phyloP scores from a whole-genome alignment of 1,140 invertebrate genomes.

The Sycobia sp. region DNA sequence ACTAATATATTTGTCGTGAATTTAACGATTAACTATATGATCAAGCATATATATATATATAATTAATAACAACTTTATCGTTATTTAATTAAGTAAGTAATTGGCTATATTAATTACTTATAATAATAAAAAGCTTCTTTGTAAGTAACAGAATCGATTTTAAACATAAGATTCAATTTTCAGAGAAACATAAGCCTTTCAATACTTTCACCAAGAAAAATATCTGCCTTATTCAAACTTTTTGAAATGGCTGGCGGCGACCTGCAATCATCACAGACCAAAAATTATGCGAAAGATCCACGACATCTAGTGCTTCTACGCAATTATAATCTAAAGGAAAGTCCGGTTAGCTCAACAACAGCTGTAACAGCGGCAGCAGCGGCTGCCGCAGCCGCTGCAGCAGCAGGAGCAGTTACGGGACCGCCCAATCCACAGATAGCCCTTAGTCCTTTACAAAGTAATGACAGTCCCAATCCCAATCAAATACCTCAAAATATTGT shows the following conservation, averaged over 20 bases:
- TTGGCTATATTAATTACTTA: too few relatives aligned
- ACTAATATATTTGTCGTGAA: too few relatives aligned
- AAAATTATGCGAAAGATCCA: slow-evolving; percentile 90
- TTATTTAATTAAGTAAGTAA: too few relatives aligned
- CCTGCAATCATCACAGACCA: slow-evolving; percentile 75
- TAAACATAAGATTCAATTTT: slow-evolving; percentile 37
- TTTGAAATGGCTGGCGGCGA: slow-evolving; percentile 88
- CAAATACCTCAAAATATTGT: slow-evolving; percentile 51
- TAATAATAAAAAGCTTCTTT: too few relatives aligned
- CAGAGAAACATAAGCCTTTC: slow-evolving; percentile 84
- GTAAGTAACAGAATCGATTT: slow-evolving; percentile 1
- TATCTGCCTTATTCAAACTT: slow-evolving; percentile 77
- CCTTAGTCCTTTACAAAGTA: slow-evolving; percentile 65
- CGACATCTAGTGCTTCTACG: slow-evolving; percentile 79
- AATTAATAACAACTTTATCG: too few relatives aligned
- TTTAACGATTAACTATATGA: too few relatives aligned
- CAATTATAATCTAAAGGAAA: slow-evolving; percentile 75
- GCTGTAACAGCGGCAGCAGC: slow-evolving; percentile 49
- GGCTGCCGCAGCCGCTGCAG: slow-evolving; percentile 58
- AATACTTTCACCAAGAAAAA: slow-evolving; percentile 85
- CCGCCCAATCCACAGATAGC: slow-evolving; percentile 54
- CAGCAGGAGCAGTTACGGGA: slow-evolving; percentile 57
- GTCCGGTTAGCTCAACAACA: slow-evolving; percentile 75
- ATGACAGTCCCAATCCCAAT: slow-evolving; percentile 64
- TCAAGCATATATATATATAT: too few relatives aligned